These are phyloP conservation scores for Coptodon rendalli DNA, from an alignment of 2,113 vertebrate genomes.

Conservation along the genomic window DNA sequence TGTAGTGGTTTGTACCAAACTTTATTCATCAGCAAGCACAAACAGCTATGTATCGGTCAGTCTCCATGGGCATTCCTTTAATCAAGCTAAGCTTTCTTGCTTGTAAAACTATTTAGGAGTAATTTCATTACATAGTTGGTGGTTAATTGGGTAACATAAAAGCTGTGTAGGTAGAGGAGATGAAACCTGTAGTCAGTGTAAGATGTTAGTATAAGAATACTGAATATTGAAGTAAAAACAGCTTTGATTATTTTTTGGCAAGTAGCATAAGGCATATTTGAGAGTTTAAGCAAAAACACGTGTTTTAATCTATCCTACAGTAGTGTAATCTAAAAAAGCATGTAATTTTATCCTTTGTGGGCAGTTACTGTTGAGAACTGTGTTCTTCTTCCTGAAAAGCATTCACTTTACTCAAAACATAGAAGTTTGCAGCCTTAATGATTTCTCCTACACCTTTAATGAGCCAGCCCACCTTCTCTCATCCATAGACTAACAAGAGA, in stretches of 20 bases:
- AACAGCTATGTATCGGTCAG: neutral
- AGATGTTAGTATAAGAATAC: neutral
- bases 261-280: neutral
- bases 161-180: neutral
- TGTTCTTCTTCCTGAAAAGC: neutral
- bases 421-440: neutral
- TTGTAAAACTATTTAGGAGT: neutral
- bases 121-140: neutral
- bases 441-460: neutral
- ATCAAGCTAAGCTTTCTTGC: neutral
- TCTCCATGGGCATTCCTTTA: neutral
- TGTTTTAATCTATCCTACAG: neutral
- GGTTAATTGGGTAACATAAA: neutral
- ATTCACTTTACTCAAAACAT: constrained; percentile 13
- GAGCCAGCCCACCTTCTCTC: constrained; percentile 16
- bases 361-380: neutral
- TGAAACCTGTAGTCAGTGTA: neutral
- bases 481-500: neutral
- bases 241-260: neutral
- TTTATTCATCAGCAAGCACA: neutral
- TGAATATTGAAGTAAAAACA: neutral
- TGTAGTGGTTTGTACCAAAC: neutral
- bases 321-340: neutral
- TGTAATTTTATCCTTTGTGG: neutral
- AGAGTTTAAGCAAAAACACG: neutral